Evolutionary conservation across 2,113 vertebrate species (phyloP).

Genomic region (Epinephelus moara): DNA sequence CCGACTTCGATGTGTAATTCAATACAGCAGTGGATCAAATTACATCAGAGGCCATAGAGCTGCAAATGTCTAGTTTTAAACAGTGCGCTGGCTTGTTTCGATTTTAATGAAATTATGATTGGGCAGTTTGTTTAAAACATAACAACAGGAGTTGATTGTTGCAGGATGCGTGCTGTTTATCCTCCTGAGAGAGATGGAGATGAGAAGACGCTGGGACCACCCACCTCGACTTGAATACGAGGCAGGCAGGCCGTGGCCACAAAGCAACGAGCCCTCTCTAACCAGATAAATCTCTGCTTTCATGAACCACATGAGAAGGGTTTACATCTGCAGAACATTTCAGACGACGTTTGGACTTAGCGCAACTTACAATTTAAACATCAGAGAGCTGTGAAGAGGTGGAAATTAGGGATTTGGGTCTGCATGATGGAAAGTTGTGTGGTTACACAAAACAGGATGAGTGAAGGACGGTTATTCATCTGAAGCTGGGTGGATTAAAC

Average conservation of each 20-base stretch:
- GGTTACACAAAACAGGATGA: constrained; percentile 71
- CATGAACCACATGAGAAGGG: constrained; percentile 78
- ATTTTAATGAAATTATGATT: constrained; percentile 64
- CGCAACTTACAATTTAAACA: constrained; percentile 59
- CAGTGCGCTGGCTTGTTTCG: constrained; percentile 15
- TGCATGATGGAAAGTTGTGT: constrained; percentile 76
- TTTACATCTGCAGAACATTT: constrained; percentile 83
- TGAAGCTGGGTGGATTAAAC: constrained; percentile 55
- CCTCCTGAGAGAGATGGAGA: constrained; percentile 61
- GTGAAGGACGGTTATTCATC: constrained; percentile 64
- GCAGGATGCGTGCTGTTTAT: constrained; percentile 64
- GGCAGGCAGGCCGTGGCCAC: constrained; percentile 62
- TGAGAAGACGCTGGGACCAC: constrained; percentile 70
- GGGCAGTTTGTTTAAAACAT: constrained; percentile 50
- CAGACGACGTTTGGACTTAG: constrained; percentile 71
- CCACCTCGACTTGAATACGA: constrained; percentile 61
- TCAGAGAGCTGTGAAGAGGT: constrained; percentile 80
- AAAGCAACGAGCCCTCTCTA: constrained; percentile 58
- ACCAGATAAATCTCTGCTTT: constrained; percentile 82
- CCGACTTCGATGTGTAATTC: constrained; percentile 41
- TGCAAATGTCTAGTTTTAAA: constrained; percentile 38
- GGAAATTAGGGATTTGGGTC: constrained; percentile 82
- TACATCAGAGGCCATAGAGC: constrained; percentile 20
- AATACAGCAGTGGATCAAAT: constrained; percentile 46
- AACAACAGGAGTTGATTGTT: constrained; percentile 50